Evolutionary conservation across 2,113 vertebrate genomes (phyloP), one percentile per base, ranked within the genome.

Genomic region (Raja brachyura): DNA sequence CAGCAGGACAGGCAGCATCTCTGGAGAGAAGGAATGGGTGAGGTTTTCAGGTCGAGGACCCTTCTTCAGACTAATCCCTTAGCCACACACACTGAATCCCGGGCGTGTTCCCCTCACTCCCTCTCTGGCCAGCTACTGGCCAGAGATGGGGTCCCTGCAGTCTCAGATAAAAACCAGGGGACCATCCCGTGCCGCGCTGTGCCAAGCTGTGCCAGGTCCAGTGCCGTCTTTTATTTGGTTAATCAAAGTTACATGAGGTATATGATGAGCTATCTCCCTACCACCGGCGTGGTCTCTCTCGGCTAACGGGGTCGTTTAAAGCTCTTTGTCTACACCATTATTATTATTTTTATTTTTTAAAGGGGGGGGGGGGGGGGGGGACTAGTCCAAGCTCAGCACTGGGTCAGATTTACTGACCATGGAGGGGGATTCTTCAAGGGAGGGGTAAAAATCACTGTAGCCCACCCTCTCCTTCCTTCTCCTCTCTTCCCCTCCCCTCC

Each of bases 191-290:
- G 85, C 81, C 61, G 61, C 81, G 39, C 39, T 48, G 39, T 48
- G 39, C 3, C 39, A 48, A 48, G 77, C 56, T 93, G 76, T 75
- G 94, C 94, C 93, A 73, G 81, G 95, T 96, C 95, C 96, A 96
- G 96, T 95, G 95, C 95, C 96, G 96, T 94, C 96, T 48, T 96
- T 95, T 97, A 97, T 98, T 98, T 98, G 97, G 97, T 98, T 97
- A 48, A 96, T 98, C 96, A 97, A 97, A 97, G 97, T 48, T 97
- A 97, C 96, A 97, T 98, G 98, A 98, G 98, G 98, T 98, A 98
- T 98, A 97, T 97, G 97, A 98, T 96, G 96, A 97, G 97, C 97
- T 98, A 97, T 98, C 97, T 98, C 97, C 95, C 95, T 94, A 93
- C 95, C 95, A 95, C 93, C 95, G 94, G 95, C 93, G 94, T 96